These are phyloP conservation scores for Myotis pilosus DNA, from an alignment of 2,797 vertebrate species.

Conservation along the genomic window DNA sequence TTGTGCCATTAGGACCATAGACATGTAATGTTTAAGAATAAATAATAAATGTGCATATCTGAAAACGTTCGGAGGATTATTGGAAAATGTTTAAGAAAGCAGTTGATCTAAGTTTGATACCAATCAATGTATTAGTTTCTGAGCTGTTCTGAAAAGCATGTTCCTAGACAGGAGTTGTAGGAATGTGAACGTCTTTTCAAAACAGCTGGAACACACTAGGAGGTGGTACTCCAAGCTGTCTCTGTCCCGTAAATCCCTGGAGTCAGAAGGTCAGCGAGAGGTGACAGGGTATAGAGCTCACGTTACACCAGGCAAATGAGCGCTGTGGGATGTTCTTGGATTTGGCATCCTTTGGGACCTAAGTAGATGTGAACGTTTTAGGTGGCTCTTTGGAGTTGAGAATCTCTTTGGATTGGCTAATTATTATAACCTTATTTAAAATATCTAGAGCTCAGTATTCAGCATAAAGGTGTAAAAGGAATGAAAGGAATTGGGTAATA, in stretches of 20 bases:
- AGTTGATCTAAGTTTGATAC: slow-evolving; percentile 57
- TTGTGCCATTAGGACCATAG: not conserved
- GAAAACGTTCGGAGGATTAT: slow-evolving; percentile 63
- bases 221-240: slow-evolving; percentile 68
- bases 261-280: slow-evolving; percentile 80
- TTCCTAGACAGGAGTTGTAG: slow-evolving; percentile 38
- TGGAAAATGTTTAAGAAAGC: slow-evolving; percentile 68
- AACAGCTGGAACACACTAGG: slow-evolving; percentile 61
- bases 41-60: slow-evolving; percentile 56
- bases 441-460: not conserved
- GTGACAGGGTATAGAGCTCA: slow-evolving; percentile 71
- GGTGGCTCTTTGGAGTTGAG: slow-evolving; percentile 63
- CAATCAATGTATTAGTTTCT: slow-evolving; percentile 67
- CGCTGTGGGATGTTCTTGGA: slow-evolving; percentile 69
- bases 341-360: slow-evolving; percentile 70
- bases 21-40: slow-evolving; percentile 14
- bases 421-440: slow-evolving; percentile 26
- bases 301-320: slow-evolving; percentile 79
- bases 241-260: slow-evolving; percentile 68
- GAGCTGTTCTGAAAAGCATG: slow-evolving; percentile 67
- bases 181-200: slow-evolving; percentile 57
- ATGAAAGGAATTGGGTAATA: not conserved
- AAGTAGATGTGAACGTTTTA: slow-evolving; percentile 73
- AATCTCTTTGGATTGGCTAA: slow-evolving; percentile 61
- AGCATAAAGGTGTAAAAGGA: not conserved